Evolutionary conservation across 2,888 invertebrate genomes (phyloP), one percentile per base, ranked within the genome.

Genomic region (Hirtodrosophila trivittata): DNA sequence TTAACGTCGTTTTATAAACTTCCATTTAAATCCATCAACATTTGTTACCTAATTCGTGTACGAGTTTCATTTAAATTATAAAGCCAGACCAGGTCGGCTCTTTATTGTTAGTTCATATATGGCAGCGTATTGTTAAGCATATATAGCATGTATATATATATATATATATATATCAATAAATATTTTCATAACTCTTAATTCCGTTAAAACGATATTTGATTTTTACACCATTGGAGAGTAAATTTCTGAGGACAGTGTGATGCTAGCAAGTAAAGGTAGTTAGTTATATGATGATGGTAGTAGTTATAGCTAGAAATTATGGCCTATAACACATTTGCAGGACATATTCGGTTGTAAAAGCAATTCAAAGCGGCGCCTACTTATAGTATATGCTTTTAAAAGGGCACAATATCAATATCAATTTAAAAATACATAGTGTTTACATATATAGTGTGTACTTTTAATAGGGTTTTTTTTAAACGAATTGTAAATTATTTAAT

Each of bases 1-100:
- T 76, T 66, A 86, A 82, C 81, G 65, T 84, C 75, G 82, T 82
- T 86, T 82, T 77, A 84, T 77, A 86, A 82, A 82, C 85, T 77
- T 84, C 86, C 66, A 66, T 58, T 73, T 75, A 66, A 78, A 86
- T 78, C 67, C 68, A 60, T 84, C 65, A 86, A 82, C 85, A 84
- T 59, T 71, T 56, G 18, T 75, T 70, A 73, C 80, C 77, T 73
- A 57, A 54, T 73, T 77, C 72, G 50, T 55, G 50, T 65, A 66
- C 49, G 74, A 73, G 50, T 68, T 21, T 21, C 18, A 21, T 42
- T 30, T 62, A 57, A 70, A 60, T 50, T 52, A 64, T 65, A 30
- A 57, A 46, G 75, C 57, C 66, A 51, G 82, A 80, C 78, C 83
- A 60, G 49, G 76, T 78, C 83, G 49, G 45, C 73, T 62, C n/a